phyloP scores from a whole-genome alignment of 30 jellyfish, hydroid and myxozoan genomes.

The Chrysaora quinquecirrha region DNA sequence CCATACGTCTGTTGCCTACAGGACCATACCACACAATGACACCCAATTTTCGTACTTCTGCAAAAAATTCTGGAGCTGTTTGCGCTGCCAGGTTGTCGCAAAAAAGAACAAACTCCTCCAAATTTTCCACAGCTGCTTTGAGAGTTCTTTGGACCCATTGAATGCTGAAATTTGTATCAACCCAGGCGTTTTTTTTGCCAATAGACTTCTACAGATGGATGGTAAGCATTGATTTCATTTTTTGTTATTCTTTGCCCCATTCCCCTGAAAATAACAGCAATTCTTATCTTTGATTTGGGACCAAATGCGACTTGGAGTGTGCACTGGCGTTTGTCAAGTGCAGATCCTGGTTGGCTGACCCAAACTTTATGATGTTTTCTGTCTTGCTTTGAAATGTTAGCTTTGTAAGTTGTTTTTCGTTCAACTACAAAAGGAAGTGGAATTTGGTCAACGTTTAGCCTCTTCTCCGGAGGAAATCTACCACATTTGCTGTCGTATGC shows the following conservation, averaged over 20 bases:
- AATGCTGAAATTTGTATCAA: constrained; percentile 22
- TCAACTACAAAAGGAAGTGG: constrained; percentile 59
- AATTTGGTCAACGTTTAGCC: constrained; percentile 57
- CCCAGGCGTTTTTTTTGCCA: constrained; percentile 44
- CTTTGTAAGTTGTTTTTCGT: constrained; percentile 21
- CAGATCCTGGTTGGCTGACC: constrained; percentile 65
- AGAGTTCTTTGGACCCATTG: constrained; percentile 17
- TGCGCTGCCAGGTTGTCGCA: background rate
- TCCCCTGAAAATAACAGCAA: constrained; percentile 57
- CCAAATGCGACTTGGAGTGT: constrained; percentile 24
- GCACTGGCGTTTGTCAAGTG: constrained; percentile 58
- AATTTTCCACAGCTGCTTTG: constrained; percentile 6
- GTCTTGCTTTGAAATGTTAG: constrained; percentile 8
- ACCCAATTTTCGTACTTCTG: constrained; percentile 5
- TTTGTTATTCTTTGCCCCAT: constrained; percentile 25
- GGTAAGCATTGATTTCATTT: constrained; percentile 24
- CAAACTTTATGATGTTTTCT: constrained; percentile 52
- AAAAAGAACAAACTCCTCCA: background rate
- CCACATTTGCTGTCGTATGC: constrained; percentile 47
- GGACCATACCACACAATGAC: constrained; percentile 46
- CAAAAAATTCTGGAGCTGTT: background rate
- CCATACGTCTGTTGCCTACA: constrained; percentile 32
- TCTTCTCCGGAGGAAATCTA: constrained; percentile 32
- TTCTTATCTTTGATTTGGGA: constrained; percentile 26
- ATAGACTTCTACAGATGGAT: constrained; percentile 45